Evolutionary conservation across 2,888 invertebrate genomes (phyloP).

Genomic region (Callimorpha dominula): DNA sequence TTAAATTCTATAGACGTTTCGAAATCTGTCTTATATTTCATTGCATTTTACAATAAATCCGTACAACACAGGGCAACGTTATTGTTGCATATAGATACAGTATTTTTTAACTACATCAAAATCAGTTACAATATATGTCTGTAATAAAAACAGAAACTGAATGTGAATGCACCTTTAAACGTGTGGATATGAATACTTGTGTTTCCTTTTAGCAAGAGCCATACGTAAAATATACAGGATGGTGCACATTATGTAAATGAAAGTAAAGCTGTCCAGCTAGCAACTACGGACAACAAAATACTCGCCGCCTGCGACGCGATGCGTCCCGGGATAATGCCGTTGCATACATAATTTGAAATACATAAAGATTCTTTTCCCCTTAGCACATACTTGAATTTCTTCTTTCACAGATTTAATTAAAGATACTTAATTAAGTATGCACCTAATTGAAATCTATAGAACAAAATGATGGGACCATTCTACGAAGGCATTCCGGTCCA

Average conservation of each 20-base stretch:
- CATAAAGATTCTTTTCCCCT: conserved; percentile 55
- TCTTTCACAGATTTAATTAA: conserved; percentile 10
- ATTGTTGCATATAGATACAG: too few relatives aligned
- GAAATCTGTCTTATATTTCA: too few relatives aligned
- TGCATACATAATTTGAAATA: conserved; percentile 60
- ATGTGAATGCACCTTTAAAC: not conserved
- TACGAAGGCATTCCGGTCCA: not conserved
- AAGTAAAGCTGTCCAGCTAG: conserved; percentile 65
- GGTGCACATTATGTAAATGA: conserved; percentile 71
- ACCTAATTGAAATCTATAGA: not conserved
- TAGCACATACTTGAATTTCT: conserved; percentile 30
- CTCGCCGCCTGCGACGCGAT: conserved; percentile 36
- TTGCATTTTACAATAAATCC: too few relatives aligned
- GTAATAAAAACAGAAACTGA: not conserved
- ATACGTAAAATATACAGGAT: conserved; percentile 37
- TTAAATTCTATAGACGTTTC: too few relatives aligned
- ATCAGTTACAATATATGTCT: too few relatives aligned
- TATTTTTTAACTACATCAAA: too few relatives aligned
- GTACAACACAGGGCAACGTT: too few relatives aligned
- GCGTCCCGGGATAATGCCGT: conserved; percentile 52
- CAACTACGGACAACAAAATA: conserved; percentile 51
- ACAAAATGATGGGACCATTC: not conserved
- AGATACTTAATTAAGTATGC: not conserved
- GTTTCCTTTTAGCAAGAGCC: not conserved
- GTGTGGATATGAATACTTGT: not conserved